These are phyloP conservation scores for Papilio machaon DNA, from an alignment of 1,140 invertebrate genomes.

Conservation along the genomic window DNA sequence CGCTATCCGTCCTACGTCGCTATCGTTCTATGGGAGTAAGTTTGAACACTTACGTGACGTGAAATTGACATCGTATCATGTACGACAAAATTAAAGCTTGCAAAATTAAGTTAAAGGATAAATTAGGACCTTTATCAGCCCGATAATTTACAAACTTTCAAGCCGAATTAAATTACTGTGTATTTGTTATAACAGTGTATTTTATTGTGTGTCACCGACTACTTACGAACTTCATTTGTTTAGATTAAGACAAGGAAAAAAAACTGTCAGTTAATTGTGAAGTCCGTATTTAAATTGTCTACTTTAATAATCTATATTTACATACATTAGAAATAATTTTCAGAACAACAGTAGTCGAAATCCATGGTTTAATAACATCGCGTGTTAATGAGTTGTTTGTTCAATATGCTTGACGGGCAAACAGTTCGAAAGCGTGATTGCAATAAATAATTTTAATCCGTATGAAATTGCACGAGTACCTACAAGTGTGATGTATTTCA, in stretches of 20 bases:
- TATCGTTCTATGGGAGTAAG: constrained; percentile 65
- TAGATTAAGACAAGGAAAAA: no score
- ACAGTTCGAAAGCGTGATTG: constrained; percentile 16
- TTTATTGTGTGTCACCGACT: no score
- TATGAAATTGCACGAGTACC: background rate
- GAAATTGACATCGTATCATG: constrained; percentile 7
- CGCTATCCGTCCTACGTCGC: constrained; percentile 69
- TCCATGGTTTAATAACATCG: background rate
- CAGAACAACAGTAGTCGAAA: background rate
- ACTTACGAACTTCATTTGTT: no score
- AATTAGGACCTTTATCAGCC: background rate
- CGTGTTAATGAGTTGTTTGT: constrained; percentile 19
- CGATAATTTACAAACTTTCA: background rate
- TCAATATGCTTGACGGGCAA: constrained; percentile 6
- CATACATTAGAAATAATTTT: background rate
- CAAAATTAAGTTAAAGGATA: background rate
- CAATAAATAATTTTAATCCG: constrained; percentile 15
- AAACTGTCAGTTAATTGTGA: no score
- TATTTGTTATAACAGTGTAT: no score
- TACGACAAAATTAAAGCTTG: constrained; percentile 6
- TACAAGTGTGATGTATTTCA: background rate
- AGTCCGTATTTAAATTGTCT: no score
- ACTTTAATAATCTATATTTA: no score
- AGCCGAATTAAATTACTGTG: background rate
- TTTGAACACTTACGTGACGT: constrained; percentile 46